These are phyloP conservation scores for Alectura lathami DNA, from an alignment of 2,113 vertebrate genomes.

Conservation along the genomic window DNA sequence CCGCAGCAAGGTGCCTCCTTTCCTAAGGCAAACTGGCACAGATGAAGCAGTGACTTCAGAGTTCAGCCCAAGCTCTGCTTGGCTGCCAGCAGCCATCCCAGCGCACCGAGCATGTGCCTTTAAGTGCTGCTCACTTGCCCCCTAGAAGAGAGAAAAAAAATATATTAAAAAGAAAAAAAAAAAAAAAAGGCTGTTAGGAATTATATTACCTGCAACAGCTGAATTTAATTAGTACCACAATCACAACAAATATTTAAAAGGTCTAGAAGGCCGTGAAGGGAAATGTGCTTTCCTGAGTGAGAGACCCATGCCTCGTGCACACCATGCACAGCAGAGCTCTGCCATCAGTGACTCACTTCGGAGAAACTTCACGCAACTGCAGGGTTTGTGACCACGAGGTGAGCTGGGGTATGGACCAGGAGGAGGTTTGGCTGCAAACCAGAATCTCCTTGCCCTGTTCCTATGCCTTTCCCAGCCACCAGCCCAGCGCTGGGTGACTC, in stretches of 20 bases:
- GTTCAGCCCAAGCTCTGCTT: not conserved
- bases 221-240: constrained; percentile 67
- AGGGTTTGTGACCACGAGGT: not conserved
- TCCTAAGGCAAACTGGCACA: not conserved
- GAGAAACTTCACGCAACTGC: not conserved
- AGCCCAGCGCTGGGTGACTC: not conserved
- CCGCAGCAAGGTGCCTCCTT: not conserved
- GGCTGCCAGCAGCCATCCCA: constrained; percentile 32
- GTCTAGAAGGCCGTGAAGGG: constrained; percentile 53
- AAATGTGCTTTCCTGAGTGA: constrained; percentile 61
- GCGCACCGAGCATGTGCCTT: not conserved
- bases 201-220: constrained; percentile 69
- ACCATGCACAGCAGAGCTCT: not conserved
- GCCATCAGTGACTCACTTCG: constrained; percentile 1
- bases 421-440: not conserved
- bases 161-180: not conserved
- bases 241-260: constrained; percentile 70
- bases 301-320: not conserved
- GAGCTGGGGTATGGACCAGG: not conserved
- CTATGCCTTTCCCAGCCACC: accelerated
- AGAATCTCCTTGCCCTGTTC: not conserved
- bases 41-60: not conserved
- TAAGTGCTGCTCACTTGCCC: constrained; percentile 38
- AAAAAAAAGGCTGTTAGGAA: constrained; percentile 26
- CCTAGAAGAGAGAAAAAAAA: constrained; percentile 39